These are phyloP conservation scores for Machimus rusticus DNA, from an alignment of 2,888 invertebrate species.

Conservation along the genomic window DNA sequence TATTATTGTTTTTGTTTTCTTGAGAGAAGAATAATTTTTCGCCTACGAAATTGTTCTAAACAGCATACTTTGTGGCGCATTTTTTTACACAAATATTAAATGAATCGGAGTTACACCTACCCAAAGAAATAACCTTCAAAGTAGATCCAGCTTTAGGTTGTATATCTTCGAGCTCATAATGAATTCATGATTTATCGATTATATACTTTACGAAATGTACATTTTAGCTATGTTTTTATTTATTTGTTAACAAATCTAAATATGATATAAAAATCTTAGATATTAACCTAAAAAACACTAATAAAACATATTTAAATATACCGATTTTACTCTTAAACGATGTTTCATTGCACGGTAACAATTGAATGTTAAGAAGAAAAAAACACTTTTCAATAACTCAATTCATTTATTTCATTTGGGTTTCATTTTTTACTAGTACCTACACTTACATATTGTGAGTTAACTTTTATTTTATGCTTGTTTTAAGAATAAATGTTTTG, in stretches of 20 bases:
- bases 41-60: too few relatives aligned
- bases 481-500: constrained; percentile 50
- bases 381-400: not conserved
- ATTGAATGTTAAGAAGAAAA: not conserved
- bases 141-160: not conserved
- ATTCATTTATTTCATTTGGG: not conserved
- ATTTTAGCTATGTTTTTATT: not conserved
- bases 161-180: not conserved
- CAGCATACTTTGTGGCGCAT: too few relatives aligned
- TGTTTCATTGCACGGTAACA: not conserved
- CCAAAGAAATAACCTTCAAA: not conserved
- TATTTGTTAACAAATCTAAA: not conserved
- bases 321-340: not conserved
- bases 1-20: too few relatives aligned
- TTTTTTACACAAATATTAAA: too few relatives aligned
- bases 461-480: constrained; percentile 54
- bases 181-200: not conserved
- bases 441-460: not conserved
- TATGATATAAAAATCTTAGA: not conserved
- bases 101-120: not conserved
- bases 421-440: not conserved
- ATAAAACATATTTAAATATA: not conserved
- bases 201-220: not conserved
- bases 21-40: too few relatives aligned
- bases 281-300: not conserved